Evolutionary conservation across 2,113 vertebrate genomes (phyloP).

Genomic region (Vulpes lagopus): DNA sequence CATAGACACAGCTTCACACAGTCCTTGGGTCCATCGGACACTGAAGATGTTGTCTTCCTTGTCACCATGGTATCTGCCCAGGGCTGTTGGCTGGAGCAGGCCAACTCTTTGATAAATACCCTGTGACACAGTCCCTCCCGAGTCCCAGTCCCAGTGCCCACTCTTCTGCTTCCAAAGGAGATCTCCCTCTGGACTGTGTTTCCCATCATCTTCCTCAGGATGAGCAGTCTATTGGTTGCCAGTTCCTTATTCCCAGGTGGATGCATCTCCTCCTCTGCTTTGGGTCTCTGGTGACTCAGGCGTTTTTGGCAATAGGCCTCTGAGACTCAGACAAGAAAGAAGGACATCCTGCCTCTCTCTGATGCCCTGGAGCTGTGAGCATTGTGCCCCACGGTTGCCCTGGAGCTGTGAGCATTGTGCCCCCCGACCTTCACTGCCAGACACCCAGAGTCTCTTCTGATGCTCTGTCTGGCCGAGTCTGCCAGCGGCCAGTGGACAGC

Average conservation of each 20-base stretch:
- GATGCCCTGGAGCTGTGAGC: neutral
- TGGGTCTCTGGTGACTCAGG: neutral
- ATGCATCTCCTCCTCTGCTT: neutral
- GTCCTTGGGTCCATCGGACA: neutral
- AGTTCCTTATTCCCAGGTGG: neutral
- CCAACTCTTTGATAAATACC: neutral
- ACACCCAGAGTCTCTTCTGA: neutral
- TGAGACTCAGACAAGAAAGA: neutral
- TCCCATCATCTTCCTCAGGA: rapidly evolving
- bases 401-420: neutral
- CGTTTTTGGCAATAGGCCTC: rapidly evolving
- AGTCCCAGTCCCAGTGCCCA: rapidly evolving
- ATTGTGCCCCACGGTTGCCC: no score
- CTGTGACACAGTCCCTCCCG: neutral
- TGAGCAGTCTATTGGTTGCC: neutral
- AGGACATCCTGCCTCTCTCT: no score
- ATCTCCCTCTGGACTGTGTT: neutral
- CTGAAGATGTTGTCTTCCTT: neutral
- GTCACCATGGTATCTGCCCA: rapidly evolving
- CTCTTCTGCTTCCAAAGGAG: neutral
- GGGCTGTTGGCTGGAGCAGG: neutral
- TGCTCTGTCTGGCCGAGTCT: neutral
- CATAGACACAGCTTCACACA: rapidly evolving
- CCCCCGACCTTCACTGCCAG: neutral
- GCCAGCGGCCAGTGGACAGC: neutral